Percentiles rank a stretch among this genome's conserved stretches.
phyloP scores from a whole-genome alignment of 2,888 invertebrate species.

The Philopedon plagiatum region DNA sequence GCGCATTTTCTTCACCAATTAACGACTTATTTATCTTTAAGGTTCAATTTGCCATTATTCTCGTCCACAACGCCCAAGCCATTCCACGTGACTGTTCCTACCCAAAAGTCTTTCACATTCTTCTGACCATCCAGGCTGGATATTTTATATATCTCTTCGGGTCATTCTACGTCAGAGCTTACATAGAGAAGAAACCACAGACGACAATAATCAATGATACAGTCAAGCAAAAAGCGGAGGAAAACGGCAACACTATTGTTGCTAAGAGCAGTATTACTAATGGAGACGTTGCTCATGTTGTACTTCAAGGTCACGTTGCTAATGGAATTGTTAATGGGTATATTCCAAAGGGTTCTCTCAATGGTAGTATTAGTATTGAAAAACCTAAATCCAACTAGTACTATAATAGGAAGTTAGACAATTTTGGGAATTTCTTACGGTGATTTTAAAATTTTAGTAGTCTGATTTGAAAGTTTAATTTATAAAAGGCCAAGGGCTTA shows the following conservation, averaged over 20 bases:
- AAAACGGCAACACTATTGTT: constrained; percentile 31
- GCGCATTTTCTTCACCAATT: too few relatives aligned
- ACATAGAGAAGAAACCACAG: constrained; percentile 67
- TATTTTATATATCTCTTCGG: constrained; percentile 86
- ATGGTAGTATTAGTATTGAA: not conserved
- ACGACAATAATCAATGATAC: constrained; percentile 42
- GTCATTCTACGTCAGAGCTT: constrained; percentile 80
- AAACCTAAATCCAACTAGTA: not conserved
- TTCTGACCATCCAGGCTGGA: constrained; percentile 77
- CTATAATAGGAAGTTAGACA: too few relatives aligned
- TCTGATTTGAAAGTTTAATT: not conserved
- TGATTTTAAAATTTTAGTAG: not conserved
- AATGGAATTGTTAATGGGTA: constrained; percentile 30
- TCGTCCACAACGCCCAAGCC: constrained; percentile 79
- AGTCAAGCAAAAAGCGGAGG: constrained; percentile 4
- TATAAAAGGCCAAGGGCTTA: too few relatives aligned
- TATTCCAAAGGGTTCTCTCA: not conserved
- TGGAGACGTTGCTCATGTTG: constrained; percentile 2
- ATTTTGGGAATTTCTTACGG: not conserved
- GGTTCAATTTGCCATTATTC: constrained; percentile 84
- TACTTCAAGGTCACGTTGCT: constrained; percentile 7
- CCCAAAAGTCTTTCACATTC: constrained; percentile 77
- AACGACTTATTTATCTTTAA: constrained; percentile 60
- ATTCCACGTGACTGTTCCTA: constrained; percentile 78
- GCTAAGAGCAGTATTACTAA: constrained; percentile 15